Percentiles rank a stretch among this genome's conserved stretches.
These are phyloP conservation scores for Tonatia bakeri DNA, from an alignment of 2,113 vertebrate genomes.

Conservation along the genomic window DNA sequence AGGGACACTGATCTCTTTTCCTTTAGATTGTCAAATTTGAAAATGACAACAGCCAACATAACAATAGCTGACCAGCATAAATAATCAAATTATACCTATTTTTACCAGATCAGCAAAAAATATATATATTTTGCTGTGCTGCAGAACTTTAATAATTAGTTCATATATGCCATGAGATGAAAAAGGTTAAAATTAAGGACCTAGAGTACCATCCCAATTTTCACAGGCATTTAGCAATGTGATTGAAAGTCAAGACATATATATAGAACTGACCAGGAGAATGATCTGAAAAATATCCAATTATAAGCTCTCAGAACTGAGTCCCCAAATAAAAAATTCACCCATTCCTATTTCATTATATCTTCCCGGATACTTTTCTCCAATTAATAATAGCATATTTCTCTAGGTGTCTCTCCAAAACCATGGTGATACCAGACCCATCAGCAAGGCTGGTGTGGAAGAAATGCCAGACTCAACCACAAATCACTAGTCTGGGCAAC, in stretches of 20 bases:
- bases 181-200: background rate
- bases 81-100: too few relatives aligned
- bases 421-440: background rate
- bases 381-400: background rate
- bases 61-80: too few relatives aligned
- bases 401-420: background rate
- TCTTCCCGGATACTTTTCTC: background rate
- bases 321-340: background rate
- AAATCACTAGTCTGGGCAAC: background rate
- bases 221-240: background rate
- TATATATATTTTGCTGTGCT: too few relatives aligned
- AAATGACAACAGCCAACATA: too few relatives aligned
- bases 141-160: too few relatives aligned
- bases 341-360: background rate
- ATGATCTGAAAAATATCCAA: background rate
- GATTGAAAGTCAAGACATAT: background rate
- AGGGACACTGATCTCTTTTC: too few relatives aligned
- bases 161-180: too few relatives aligned
- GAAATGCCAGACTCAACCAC: background rate
- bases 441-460: background rate
- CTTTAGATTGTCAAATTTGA: too few relatives aligned
- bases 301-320: background rate
- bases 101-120: too few relatives aligned
- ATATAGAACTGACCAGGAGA: background rate
- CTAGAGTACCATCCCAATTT: background rate